These are phyloP conservation scores for Drosophila rellima DNA, from an alignment of 2,888 invertebrate species.

Conservation along the genomic window DNA sequence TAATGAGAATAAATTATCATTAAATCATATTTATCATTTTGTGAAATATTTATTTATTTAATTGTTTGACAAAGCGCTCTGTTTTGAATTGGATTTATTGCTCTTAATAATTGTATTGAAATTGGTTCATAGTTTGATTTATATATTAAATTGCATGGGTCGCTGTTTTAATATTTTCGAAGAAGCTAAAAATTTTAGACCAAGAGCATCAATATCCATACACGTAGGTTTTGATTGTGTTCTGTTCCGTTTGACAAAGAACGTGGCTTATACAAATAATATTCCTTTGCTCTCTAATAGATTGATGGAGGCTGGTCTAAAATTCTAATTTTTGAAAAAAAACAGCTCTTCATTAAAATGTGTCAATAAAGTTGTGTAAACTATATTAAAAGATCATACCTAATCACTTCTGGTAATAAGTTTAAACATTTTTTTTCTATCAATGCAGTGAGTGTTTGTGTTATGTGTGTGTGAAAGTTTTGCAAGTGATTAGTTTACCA, in stretches of 20 bases:
- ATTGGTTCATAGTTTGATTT: not conserved
- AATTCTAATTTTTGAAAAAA: not conserved
- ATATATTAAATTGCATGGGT: not conserved
- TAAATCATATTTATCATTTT: slow-evolving; percentile 1
- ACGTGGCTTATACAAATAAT: too few relatives aligned
- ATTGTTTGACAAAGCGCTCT: not conserved
- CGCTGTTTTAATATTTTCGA: too few relatives aligned
- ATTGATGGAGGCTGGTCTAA: not conserved
- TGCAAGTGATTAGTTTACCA: slow-evolving; percentile 73
- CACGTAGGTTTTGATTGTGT: too few relatives aligned
- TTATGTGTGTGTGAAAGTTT: slow-evolving; percentile 40
- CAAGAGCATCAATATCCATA: too few relatives aligned
- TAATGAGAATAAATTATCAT: slow-evolving; percentile 3
- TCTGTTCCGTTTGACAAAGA: too few relatives aligned
- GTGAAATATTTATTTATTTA: not conserved
- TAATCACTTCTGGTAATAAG: slow-evolving; percentile 62
- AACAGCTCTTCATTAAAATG: not conserved
- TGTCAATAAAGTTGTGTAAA: slow-evolving; percentile 43
- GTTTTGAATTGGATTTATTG: not conserved
- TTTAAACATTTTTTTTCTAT: slow-evolving; percentile 23
- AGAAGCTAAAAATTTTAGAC: too few relatives aligned
- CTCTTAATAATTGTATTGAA: not conserved
- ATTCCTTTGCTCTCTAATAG: too few relatives aligned
- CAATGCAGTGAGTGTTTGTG: slow-evolving; percentile 18
- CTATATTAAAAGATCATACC: slow-evolving; percentile 61